Evolutionary conservation across 2,113 vertebrate species (phyloP), one percentile per base, ranked within the genome.

Genomic region (Podarcis muralis): DNA sequence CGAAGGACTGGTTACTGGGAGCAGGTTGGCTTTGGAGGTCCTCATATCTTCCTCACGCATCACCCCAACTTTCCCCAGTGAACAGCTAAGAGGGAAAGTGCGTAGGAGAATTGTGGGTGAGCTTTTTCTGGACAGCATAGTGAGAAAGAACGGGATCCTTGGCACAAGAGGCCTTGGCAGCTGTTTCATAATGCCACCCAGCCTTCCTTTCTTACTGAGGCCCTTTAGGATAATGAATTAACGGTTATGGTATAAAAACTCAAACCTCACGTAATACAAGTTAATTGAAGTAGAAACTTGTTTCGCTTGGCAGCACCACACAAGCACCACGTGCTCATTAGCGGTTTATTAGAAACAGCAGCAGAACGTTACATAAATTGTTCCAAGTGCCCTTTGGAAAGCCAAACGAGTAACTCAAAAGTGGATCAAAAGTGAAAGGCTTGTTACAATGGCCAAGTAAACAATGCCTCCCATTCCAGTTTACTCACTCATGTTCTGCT

Each of bases 401-500:
- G 18, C 5, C 53, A 43, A 83, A 69, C 9, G 9, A 69, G 35
- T 13, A 25, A 13, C 3, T 2, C 69, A 9, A 57, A 87, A 37
- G 77, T 6, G 15, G n/a, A 69, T 82, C 53, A 53, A 72, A 81
- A 40, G 1, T 5, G 23, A 81, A 35, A 79, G 25, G 18, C 53
- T 9, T n/a, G 16, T 27, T 72, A 5, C 3, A 48, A 53, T 53
- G 23, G 18, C 2, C 57, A 27, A 35, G 8, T 7, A 25, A 53
- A 16, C 32, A 15, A 32, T 7, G 18, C 32, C 25, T 53, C 25
- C 9, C 43, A 27, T 2, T 57, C 15, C 57, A 35, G n/a, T n/a
- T 30, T 91, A 96, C 97, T 97, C 93, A 98, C 98, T 97, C 97
- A 37, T 96, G 94, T 69, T 98, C 94, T 0, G 98, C 97, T n/a